Conservation (phyloP, 2,888 invertebrate genomes). For the Scaptomyza parva region DNA sequence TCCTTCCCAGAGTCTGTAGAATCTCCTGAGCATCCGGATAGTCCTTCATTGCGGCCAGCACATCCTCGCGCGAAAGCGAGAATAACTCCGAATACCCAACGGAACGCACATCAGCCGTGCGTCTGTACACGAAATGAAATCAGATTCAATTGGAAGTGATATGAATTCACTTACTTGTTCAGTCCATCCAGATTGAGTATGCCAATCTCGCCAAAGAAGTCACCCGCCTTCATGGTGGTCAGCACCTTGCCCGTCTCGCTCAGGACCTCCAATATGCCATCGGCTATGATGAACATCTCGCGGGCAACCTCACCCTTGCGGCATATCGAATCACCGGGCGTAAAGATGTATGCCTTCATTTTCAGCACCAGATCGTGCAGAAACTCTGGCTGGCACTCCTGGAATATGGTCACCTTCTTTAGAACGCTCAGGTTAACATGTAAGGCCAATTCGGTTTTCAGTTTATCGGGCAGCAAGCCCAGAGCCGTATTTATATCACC, state of each 20-base stretch:
- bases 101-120: conserved; percentile 97
- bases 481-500: conserved; percentile 98
- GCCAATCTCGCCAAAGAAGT: conserved; percentile 99
- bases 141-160: neutral
- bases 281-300: conserved; percentile 99
- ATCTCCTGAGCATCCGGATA: conserved; percentile 98
- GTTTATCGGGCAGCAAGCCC: conserved; percentile 96
- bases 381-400: conserved; percentile 99
- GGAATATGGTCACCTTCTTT: conserved; percentile 98
- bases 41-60: conserved; percentile 97
- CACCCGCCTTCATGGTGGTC: conserved; percentile 98
- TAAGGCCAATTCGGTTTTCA: conserved; percentile 97
- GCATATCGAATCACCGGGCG: conserved; percentile 98
- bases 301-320: conserved; percentile 96
- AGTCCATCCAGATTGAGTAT: conserved; percentile 97
- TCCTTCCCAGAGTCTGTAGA: conserved; percentile 94
- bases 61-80: conserved; percentile 96
- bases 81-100: conserved; percentile 98
- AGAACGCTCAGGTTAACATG: conserved; percentile 97
- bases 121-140: conserved; percentile 86
- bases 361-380: conserved; percentile 98
- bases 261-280: conserved; percentile 97
- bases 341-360: conserved; percentile 99
- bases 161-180: conserved; percentile 90
- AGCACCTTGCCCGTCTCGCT: conserved; percentile 96